Base-by-base conservation (phyloP, 1,140 invertebrate species). In the Pomacea maculata region DNA sequence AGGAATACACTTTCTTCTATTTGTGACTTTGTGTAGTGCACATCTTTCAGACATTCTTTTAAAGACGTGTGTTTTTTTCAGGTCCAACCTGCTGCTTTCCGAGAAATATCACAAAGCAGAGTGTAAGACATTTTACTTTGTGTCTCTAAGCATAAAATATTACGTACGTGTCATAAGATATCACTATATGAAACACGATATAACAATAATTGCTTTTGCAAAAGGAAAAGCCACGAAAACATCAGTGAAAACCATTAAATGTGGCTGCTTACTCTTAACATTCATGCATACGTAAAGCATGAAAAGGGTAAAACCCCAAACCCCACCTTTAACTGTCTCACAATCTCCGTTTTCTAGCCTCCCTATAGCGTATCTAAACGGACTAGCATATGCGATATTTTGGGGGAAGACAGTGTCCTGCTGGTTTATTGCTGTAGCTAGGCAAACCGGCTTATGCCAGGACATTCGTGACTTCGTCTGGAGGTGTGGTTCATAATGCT, bases 91-190 rank as follows among this genome's bases (percentile, higher is more conserved):
- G 25, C 78, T 82, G 19, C 54, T 84, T 8, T 54, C 80, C 25
- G 83, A 84, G 67, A 84, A 82, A 77, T 81, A 73, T 19, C 83
- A 84, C 65, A 80, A 75, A 52, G 67, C 83, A 61, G 80, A 84
- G 73, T 65, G 83, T 84, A 82, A 84, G 83, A 71, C 61, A 9
- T n/a, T 21, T 67, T 63, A 17, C 21, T 57, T 45, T 21, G 10
- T 45, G 52, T 25, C 17, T 65, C 21, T 57, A 6, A 21, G 34
- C 54, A 45, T 80, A 74, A 34, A 61, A 34, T 73, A 9, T 65
- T 4, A 34, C 11, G 21, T 12, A 68, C 52, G 11, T 55, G 21
- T 54, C 55, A 34, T 61, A 29, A 71, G 72, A 45, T 17, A 14
- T 15, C n/a, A 70, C 21, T 29, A 1, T 7, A 29, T 70, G 68